Evolutionary conservation across 2,888 invertebrate genomes (phyloP), one percentile per base, ranked within the genome.

Genomic region (Drosophila fulvimacula): DNA sequence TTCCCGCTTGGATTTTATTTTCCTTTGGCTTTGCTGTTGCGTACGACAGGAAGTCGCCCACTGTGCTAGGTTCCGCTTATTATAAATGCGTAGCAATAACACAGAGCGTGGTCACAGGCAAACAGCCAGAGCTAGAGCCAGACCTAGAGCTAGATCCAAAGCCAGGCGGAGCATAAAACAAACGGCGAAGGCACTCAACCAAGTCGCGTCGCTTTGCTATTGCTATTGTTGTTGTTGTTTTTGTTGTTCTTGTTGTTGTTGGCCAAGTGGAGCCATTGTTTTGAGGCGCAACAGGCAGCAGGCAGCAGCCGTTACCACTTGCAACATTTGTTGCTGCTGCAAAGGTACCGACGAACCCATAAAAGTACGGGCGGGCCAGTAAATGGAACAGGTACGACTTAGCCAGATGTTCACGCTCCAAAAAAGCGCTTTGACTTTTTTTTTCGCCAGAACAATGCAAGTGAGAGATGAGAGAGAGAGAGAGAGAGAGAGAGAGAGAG

Each of bases 321-420:
- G 82, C 82, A 83, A 74, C 83, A 74, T 82, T 81, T 75, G 68
- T 51, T 72, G 79, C 44, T 56, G 71, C 41, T 58, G 60, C 64
- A 70, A 86, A 83, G 84, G 89, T 81, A 88, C 82, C 75, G 69
- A 68, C 71, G 84, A 84, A 76, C 81, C 83, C 83, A 84, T 88
- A 84, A 86, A 84, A 84, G 89, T 84, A 88, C 82, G 81, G 83
- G 86, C 86, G 82, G 81, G 71, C 89, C 83, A 80, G 46, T 76
- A 83, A 88, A 83, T 83, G 88, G 89, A 83, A 79, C 83, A 88
- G 83, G 88, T 83, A 88, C 58, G 63, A 62, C 65, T 75, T 64
- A 52, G 65, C 79, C 80, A 83, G 87, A 83, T 84, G 89, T 84
- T 84, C 83, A 84, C 83, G 83, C 83, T 84, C 83, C 87, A 81